Conservation (phyloP, 2,797 vertebrate species). For the Clarias fuscus region DNA sequence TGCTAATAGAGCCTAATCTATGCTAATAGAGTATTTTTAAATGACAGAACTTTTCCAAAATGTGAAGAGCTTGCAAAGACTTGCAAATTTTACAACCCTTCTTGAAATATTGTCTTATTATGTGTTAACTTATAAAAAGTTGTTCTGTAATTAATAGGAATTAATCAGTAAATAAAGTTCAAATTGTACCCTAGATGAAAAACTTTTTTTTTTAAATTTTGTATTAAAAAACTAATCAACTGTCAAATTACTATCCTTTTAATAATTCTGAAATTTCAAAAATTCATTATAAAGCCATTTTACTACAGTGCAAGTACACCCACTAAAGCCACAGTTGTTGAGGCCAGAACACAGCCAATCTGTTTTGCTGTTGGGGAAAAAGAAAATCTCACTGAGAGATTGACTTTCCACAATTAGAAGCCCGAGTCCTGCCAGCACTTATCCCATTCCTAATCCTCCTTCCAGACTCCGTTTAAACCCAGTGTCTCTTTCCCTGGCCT, state of each 20-base stretch:
- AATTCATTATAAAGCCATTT: not conserved
- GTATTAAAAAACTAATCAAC: not conserved
- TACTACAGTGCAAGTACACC: not conserved
- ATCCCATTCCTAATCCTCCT: slow-evolving; percentile 60
- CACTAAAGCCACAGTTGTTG: not conserved
- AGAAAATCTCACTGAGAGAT: not conserved
- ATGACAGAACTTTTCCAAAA: not conserved
- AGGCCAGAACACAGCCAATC: not conserved
- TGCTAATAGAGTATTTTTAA: not conserved
- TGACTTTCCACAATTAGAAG: slow-evolving; percentile 33
- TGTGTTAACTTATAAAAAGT: not conserved
- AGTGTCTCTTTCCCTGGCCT: slow-evolving; percentile 66
- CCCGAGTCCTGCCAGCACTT: not conserved
- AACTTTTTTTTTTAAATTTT: too few species aligned
- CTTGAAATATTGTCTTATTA: not conserved
- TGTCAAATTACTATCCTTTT: not conserved
- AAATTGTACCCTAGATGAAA: not conserved
- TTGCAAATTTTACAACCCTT: not conserved
- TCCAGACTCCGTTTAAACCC: slow-evolving; percentile 67
- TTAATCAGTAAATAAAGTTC: not conserved
- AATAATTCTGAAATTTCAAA: not conserved
- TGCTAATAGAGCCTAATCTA: too few species aligned
- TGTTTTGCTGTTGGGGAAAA: not conserved
- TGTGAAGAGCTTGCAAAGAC: not conserved
- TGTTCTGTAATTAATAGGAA: not conserved